phyloP scores from a whole-genome alignment of 2,113 vertebrate genomes.

The Triplophysa dalaica region DNA sequence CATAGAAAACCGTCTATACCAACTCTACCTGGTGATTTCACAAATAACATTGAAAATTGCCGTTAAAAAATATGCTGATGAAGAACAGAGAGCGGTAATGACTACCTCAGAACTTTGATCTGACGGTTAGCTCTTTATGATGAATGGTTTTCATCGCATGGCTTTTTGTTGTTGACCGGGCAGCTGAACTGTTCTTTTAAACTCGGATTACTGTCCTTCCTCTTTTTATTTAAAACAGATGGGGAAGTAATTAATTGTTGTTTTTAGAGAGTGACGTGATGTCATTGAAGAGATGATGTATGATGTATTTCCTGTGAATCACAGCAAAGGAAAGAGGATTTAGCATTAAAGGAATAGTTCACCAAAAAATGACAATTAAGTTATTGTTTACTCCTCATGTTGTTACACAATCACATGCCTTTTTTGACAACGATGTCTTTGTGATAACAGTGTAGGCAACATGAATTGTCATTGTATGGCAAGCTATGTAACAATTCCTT shows the following conservation, averaged over 20 bases:
- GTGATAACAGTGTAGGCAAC: too few relatives aligned
- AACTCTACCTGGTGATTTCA: not conserved
- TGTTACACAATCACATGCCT: too few relatives aligned
- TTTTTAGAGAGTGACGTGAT: constrained; percentile 2
- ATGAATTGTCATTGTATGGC: too few relatives aligned
- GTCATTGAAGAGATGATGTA: constrained; percentile 15
- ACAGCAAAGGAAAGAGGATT: not conserved
- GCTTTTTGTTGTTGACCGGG: constrained; percentile 19
- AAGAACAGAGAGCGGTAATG: not conserved
- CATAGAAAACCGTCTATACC: not conserved
- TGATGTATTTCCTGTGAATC: constrained; percentile 13
- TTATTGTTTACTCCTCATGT: too few relatives aligned
- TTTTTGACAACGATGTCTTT: too few relatives aligned
- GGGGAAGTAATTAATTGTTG: constrained; percentile 25
- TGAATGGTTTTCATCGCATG: constrained; percentile 11
- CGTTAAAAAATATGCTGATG: not conserved
- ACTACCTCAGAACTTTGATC: not conserved
- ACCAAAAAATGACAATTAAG: too few relatives aligned
- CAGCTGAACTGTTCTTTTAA: constrained; percentile 20
- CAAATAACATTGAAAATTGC: not conserved
- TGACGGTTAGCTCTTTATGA: constrained; percentile 6
- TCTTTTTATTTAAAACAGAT: constrained; percentile 37
- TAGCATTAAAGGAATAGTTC: not conserved
- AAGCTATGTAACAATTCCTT: too few relatives aligned
- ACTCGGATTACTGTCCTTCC: constrained; percentile 15